Evolutionary conservation across 2,888 invertebrate species (phyloP).

Genomic region (Tipula lateralis): DNA sequence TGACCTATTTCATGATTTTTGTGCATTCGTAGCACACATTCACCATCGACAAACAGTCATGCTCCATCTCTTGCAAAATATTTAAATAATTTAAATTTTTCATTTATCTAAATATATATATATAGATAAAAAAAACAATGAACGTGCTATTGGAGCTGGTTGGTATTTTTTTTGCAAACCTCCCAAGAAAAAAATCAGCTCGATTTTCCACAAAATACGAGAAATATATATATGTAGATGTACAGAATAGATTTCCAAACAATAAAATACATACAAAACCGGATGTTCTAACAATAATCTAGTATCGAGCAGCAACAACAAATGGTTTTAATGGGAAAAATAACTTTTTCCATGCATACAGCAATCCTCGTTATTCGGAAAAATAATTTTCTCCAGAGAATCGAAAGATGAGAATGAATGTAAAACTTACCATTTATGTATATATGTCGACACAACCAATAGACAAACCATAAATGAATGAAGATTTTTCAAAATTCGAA

Average conservation of each 20-base stretch:
- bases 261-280: neutral
- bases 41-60: neutral
- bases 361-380: neutral
- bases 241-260: neutral
- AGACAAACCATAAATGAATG: neutral
- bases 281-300: neutral
- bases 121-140: neutral
- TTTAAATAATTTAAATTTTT: neutral
- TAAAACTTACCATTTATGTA: neutral
- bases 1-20: neutral
- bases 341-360: neutral
- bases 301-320: neutral
- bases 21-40: neutral
- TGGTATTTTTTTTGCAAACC: neutral
- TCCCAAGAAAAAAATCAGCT: neutral
- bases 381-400: neutral
- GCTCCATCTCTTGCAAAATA: neutral
- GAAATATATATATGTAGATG: neutral
- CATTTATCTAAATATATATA: neutral
- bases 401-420: neutral
- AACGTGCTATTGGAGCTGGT: neutral
- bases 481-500: neutral
- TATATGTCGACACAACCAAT: neutral
- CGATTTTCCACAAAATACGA: neutral
- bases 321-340: neutral